phyloP scores from a whole-genome alignment of 2,113 vertebrate species.

The Sarotherodon lohbergeri region DNA sequence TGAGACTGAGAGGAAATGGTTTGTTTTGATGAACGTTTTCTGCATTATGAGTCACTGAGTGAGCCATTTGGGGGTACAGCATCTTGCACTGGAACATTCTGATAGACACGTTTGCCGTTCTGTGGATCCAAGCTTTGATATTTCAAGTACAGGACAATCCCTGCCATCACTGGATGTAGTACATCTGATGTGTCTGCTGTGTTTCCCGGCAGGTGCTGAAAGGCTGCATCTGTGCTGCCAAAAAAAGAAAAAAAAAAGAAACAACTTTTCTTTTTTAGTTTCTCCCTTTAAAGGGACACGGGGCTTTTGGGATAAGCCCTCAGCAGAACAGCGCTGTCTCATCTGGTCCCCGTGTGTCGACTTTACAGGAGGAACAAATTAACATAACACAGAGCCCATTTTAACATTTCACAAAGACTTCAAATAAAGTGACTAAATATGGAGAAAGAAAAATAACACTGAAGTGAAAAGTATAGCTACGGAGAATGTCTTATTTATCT shows the following conservation, averaged over 20 bases:
- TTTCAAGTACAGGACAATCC: neutral
- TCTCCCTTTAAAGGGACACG: neutral
- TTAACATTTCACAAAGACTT: neutral
- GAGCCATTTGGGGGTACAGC: neutral
- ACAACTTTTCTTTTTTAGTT: neutral
- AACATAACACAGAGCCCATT: neutral
- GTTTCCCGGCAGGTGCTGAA: neutral
- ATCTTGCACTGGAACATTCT: neutral
- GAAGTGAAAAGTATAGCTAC: neutral
- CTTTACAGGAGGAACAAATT: neutral
- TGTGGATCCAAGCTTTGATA: neutral
- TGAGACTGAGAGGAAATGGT: neutral
- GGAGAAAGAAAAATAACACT: neutral
- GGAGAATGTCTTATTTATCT: neutral
- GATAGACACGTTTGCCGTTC: neutral
- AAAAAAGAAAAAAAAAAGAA: neutral
- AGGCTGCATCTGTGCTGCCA: neutral
- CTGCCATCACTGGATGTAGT: neutral
- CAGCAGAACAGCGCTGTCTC: neutral
- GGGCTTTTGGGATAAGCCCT: neutral
- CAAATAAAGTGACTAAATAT: neutral
- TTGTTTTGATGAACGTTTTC: neutral
- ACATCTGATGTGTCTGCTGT: neutral
- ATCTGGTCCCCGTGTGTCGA: neutral
- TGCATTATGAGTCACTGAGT: neutral